Evolutionary conservation across 2,888 invertebrate species (phyloP).

Genomic region (Platycheirus rosarum): DNA sequence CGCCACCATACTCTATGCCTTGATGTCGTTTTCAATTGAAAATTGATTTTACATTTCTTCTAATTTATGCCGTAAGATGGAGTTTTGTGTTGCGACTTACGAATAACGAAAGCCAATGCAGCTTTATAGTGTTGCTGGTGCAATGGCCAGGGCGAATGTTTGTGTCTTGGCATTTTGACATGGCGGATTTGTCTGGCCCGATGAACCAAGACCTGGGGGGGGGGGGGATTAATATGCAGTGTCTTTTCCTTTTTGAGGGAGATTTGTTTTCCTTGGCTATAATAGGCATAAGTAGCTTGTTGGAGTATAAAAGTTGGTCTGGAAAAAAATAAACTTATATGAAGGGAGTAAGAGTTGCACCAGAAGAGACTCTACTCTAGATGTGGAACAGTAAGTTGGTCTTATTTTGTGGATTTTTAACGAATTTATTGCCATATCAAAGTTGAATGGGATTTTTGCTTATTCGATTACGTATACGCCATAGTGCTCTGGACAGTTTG

Average conservation of each 20-base stretch:
- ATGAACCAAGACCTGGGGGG: slow-evolving; percentile 15
- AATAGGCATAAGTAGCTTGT: slow-evolving; percentile 23
- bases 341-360: slow-evolving; percentile 26
- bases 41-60: slow-evolving; percentile 73
- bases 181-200: slow-evolving; percentile 32
- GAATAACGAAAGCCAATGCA: neutral
- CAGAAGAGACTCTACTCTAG: slow-evolving; percentile 8
- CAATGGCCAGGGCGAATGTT: slow-evolving; percentile 15
- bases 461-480: slow-evolving; percentile 56
- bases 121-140: slow-evolving; percentile 33
- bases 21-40: slow-evolving; percentile 68
- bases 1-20: slow-evolving; percentile 48
- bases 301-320: slow-evolving; percentile 42
- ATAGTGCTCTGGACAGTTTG: neutral
- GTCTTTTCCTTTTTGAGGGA: slow-evolving; percentile 41
- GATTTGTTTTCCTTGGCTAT: slow-evolving; percentile 13
- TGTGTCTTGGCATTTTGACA: slow-evolving; percentile 52
- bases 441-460: slow-evolving; percentile 9
- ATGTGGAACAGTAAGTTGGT: slow-evolving; percentile 19
- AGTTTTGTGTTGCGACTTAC: slow-evolving; percentile 17
- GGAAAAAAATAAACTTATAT: slow-evolving; percentile 10
- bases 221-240: slow-evolving; percentile 49
- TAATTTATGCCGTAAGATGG: slow-evolving; percentile 61
- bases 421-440: slow-evolving; percentile 44
- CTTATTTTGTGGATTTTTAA: slow-evolving; percentile 34